A percentile compares a stretch with the other conserved stretches of the same genome.
These are phyloP conservation scores for Hypomesus transpacificus DNA, from an alignment of 2,113 vertebrate species.

Conservation along the genomic window DNA sequence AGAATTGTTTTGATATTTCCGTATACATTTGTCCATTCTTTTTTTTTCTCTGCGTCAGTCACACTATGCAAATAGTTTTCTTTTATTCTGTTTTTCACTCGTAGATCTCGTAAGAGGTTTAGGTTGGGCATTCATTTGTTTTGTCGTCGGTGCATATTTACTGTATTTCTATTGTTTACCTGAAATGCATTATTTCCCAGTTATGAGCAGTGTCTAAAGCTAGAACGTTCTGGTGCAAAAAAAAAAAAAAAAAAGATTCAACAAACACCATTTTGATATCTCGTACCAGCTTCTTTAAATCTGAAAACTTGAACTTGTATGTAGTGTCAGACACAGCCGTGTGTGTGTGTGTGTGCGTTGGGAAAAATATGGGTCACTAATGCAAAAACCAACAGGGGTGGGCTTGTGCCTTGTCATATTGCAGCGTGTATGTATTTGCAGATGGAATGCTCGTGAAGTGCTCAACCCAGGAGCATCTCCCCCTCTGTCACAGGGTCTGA, in stretches of 20 bases:
- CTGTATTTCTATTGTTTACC: conserved; percentile 16
- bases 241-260: conserved; percentile 3
- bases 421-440: conserved; percentile 26
- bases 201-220: conserved; percentile 6
- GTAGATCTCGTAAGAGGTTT: conserved; percentile 57
- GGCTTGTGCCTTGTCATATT: conserved; percentile 48
- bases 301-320: conserved; percentile 38
- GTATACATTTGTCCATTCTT: conserved; percentile 54
- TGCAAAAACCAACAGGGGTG: conserved; percentile 39
- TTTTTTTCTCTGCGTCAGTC: conserved; percentile 77
- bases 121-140: conserved; percentile 18
- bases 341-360: background rate
- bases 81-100: conserved; percentile 82
- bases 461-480: background rate
- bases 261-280: conserved; percentile 14
- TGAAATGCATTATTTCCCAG: conserved; percentile 13
- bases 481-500: conserved; percentile 4
- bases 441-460: conserved; percentile 6
- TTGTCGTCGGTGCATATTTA: conserved; percentile 20
- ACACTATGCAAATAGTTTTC: conserved; percentile 87
- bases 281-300: conserved; percentile 23
- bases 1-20: conserved; percentile 14
- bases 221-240: conserved; percentile 43
- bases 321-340: background rate
- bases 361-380: background rate